Evolutionary conservation across 2,113 vertebrate species (phyloP).

Genomic region (Tachuris rubrigastra): DNA sequence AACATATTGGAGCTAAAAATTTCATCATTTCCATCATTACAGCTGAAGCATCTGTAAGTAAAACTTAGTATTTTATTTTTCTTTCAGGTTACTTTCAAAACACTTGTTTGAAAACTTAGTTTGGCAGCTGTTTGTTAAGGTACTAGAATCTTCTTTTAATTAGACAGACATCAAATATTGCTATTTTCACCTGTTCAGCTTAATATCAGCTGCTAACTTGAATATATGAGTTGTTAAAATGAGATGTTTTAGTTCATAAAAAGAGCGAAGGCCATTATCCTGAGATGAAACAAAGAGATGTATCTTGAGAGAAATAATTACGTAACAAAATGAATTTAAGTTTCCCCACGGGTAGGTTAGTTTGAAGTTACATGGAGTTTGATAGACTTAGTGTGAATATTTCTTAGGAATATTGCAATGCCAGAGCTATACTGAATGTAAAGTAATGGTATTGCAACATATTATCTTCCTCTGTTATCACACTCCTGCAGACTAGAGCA

Average conservation of each 20-base stretch:
- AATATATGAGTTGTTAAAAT: background rate
- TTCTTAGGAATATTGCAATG: background rate
- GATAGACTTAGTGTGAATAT: background rate
- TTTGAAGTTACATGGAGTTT: background rate
- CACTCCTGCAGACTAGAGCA: background rate
- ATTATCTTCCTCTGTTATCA: background rate
- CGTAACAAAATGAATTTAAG: background rate
- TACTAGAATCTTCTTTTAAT: background rate
- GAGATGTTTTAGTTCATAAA: background rate
- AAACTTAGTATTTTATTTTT: background rate
- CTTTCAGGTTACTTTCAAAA: background rate
- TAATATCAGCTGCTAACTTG: background rate
- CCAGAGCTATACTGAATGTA: background rate
- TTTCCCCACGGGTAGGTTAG: background rate
- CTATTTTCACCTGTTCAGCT: background rate
- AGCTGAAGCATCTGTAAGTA: slow-evolving; percentile 90
- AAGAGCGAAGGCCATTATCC: background rate
- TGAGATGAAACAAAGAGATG: background rate
- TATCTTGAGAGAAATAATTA: background rate
- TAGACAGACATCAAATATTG: background rate
- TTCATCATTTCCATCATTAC: slow-evolving; percentile 82
- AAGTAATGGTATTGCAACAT: background rate
- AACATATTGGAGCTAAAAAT: slow-evolving; percentile 84
- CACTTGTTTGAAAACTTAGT: background rate
- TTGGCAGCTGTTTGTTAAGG: background rate